Percentiles rank a stretch among this genome's conserved stretches.
These are phyloP conservation scores for Ceratosolen solmsi DNA, from an alignment of 1,140 invertebrate species.

Conservation along the genomic window DNA sequence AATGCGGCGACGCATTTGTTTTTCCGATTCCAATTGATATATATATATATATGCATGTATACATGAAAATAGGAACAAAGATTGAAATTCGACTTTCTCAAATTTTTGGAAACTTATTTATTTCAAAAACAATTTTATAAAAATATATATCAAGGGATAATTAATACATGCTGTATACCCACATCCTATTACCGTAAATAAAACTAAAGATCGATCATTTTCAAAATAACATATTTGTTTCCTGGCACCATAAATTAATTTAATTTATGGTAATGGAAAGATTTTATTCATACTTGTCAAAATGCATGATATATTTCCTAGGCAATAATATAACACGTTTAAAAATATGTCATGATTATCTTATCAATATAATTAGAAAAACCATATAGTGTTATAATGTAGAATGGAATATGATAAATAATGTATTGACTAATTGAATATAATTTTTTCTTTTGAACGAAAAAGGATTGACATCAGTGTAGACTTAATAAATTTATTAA, in stretches of 20 bases:
- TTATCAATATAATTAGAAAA: constrained; percentile 21
- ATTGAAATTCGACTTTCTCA: constrained; percentile 28
- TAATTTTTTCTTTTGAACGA: constrained; percentile 22
- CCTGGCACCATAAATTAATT: background rate
- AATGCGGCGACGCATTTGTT: constrained; percentile 6
- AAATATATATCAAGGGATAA: constrained; percentile 26
- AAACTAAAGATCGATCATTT: background rate
- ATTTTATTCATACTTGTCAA: background rate
- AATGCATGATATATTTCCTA: background rate
- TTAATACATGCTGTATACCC: background rate
- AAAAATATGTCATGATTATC: background rate
- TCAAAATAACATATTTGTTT: background rate
- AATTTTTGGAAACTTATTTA: constrained; percentile 20
- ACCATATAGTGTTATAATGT: constrained; percentile 14
- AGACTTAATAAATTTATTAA: constrained; percentile 27
- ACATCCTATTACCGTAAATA: background rate
- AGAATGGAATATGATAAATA: background rate
- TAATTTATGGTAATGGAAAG: background rate
- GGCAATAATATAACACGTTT: background rate
- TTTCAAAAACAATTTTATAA: constrained; percentile 21
- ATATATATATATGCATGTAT: constrained; percentile 3
- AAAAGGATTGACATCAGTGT: constrained; percentile 15
- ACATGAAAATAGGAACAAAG: background rate
- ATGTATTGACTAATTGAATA: constrained; percentile 9
- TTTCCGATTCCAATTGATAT: constrained; percentile 32